Conservation (phyloP, 2,113 vertebrate species). For the Phalacrocorax carbo region DNA sequence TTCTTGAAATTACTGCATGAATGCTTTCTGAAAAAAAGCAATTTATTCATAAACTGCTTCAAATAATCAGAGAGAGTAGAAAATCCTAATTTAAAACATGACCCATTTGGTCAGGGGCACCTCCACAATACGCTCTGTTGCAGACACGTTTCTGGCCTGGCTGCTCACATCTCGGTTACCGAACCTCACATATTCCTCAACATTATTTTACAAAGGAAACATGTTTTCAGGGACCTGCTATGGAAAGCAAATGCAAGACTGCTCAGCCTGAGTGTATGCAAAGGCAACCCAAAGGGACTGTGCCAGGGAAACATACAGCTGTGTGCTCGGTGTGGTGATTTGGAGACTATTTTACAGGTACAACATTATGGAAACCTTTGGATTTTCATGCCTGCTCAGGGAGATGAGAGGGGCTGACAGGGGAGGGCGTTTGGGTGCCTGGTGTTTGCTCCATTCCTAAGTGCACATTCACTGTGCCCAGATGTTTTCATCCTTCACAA, state of each 20-base stretch:
- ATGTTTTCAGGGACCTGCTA: not conserved
- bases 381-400: not conserved
- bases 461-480: no score
- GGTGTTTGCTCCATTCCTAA: not conserved
- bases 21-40: not conserved
- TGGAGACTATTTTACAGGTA: not conserved
- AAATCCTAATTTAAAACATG: not conserved
- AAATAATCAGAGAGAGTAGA: not conserved
- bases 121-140: not conserved
- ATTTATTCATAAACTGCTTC: not conserved
- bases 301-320: accelerated
- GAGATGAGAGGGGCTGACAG: not conserved
- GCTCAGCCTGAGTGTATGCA: not conserved
- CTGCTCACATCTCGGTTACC: not conserved
- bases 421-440: not conserved
- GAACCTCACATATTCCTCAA: not conserved
- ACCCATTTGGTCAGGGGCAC: not conserved
- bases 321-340: no score
- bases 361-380: accelerated
- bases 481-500: not conserved
- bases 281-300: accelerated
- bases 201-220: not conserved
- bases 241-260: not conserved
- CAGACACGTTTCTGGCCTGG: not conserved
- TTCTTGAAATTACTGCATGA: not conserved